Evolutionary conservation across 2,113 vertebrate species (phyloP), one percentile per base, ranked within the genome.

Genomic region (Calypte anna): DNA sequence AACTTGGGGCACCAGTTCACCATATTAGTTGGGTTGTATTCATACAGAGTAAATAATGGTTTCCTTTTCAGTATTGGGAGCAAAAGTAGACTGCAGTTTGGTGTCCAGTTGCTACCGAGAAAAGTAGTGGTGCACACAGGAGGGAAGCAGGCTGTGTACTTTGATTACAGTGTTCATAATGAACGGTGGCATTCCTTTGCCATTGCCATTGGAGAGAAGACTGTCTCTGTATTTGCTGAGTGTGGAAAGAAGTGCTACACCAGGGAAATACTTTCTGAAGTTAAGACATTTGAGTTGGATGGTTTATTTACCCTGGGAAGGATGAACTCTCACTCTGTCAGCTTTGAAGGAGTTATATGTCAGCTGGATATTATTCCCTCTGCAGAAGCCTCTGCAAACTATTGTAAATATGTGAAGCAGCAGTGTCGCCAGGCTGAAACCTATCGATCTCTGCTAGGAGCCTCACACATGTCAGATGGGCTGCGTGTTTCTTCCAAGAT

Each of bases 301-400:
- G 96, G 98, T 91, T 95, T 98, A 55, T 98, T 99, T 95, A 98
- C 98, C 55, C 93, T 99, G 87, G 99, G 99, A 84, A 98, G 98
- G 95, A 98, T 99, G 98, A 98, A 98, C 96, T 98, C 97, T 90
- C 98, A 97, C 90, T 98, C 99, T 12, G 97, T 97, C 66, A 96
- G 98, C 84, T 99, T 99, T 93, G 98, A 98, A 97, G 99, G 99
- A 79, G 96, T 97, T 82, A 75, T 99, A 69, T 99, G 99, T 95
- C 99, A 99, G 96, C 95, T 99, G 83, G 99, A 99, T 94, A 97
- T 99, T 72, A 98, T 99, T 97, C 99, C 99, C 44, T 98, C 98
- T 57, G 98, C 98, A 73, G 98, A 98, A 97, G 98, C 98, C 76
- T 98, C 98, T 93, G 97, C 98, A 46, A 98, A 98, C 94, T 99